Conservation (phyloP, 2,888 invertebrate species). For the Keiferia lycopersicella region DNA sequence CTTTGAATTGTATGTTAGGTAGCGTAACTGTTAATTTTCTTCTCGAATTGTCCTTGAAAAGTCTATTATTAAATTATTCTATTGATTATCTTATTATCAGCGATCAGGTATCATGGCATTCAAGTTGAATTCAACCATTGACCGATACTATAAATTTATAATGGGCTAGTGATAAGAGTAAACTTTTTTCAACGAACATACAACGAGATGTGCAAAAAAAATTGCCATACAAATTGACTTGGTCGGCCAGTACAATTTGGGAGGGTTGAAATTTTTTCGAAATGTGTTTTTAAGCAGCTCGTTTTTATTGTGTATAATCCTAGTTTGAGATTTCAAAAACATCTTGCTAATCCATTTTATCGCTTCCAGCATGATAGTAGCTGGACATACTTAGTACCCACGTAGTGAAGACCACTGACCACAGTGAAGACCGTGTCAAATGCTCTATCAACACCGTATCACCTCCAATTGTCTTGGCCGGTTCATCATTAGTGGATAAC, state of each 20-base stretch:
- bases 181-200: too few species aligned
- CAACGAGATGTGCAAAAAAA: too few species aligned
- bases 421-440: slow-evolving; percentile 17
- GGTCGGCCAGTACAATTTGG: too few species aligned
- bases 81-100: neutral
- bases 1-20: too few species aligned
- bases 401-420: neutral
- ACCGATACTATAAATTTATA: too few species aligned
- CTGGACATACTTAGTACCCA: neutral
- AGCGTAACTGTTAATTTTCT: neutral
- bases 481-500: slow-evolving; percentile 19
- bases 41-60: neutral
- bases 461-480: slow-evolving; percentile 25
- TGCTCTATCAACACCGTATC: slow-evolving; percentile 22
- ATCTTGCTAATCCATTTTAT: neutral
- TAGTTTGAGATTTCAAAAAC: too few species aligned
- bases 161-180: too few species aligned
- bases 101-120: neutral
- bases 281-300: too few species aligned
- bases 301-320: too few species aligned
- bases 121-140: too few species aligned
- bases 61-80: neutral
- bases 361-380: neutral
- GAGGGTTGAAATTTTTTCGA: too few species aligned
- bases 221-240: too few species aligned